phyloP scores from a whole-genome alignment of 2,888 invertebrate species.

The Druceiella hillmani region DNA sequence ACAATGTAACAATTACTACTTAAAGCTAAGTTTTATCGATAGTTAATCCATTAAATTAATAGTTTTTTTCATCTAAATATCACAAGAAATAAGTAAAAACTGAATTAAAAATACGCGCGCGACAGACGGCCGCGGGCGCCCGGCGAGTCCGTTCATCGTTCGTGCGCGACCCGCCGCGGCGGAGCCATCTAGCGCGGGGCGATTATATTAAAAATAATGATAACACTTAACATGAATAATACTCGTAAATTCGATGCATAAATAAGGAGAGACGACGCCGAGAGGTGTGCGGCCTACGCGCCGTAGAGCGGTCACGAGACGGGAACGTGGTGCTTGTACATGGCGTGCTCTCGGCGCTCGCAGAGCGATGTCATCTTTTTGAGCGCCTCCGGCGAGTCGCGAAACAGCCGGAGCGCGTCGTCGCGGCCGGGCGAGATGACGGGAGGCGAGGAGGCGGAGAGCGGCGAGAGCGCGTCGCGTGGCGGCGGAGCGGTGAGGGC shows the following conservation, averaged over 20 bases:
- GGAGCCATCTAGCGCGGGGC: slow-evolving; percentile 2
- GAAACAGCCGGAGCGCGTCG: slow-evolving; percentile 50
- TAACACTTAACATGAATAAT: too few species aligned
- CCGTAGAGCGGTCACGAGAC: slow-evolving; percentile 46
- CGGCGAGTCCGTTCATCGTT: neutral
- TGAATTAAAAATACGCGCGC: slow-evolving; percentile 42
- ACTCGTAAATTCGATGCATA: too few species aligned
- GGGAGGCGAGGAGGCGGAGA: slow-evolving; percentile 46
- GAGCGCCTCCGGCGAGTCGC: slow-evolving; percentile 47
- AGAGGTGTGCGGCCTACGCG: slow-evolving; percentile 31
- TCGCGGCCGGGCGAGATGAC: slow-evolving; percentile 45
- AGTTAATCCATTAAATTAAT: neutral
- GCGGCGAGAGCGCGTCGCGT: slow-evolving; percentile 44
- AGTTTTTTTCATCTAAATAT: slow-evolving; percentile 50
- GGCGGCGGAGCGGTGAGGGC: slow-evolving; percentile 38
- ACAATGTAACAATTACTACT: too few species aligned
- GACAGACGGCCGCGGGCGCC: slow-evolving; percentile 33
- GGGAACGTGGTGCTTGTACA: slow-evolving; percentile 51
- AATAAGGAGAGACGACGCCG: slow-evolving; percentile 30
- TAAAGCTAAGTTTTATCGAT: too few species aligned
- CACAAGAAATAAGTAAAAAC: slow-evolving; percentile 55
- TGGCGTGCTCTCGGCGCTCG: slow-evolving; percentile 49
- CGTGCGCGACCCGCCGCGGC: slow-evolving; percentile 1
- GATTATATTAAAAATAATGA: too few species aligned
- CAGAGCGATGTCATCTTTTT: slow-evolving; percentile 51